These are phyloP conservation scores for Lampris incognitus DNA, from an alignment of 2,113 vertebrate genomes.

Conservation along the genomic window DNA sequence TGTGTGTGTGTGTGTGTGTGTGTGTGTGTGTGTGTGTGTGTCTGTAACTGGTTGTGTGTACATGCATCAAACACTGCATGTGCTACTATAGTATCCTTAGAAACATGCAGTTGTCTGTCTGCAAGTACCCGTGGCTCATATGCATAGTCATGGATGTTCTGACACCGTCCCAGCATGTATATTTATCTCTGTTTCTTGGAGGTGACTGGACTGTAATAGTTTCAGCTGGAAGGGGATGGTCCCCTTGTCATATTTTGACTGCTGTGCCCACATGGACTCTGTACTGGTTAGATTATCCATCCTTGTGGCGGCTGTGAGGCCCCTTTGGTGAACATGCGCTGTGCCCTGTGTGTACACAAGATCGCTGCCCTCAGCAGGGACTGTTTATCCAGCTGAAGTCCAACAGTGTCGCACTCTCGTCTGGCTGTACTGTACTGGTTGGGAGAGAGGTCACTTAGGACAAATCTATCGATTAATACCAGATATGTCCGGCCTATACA, in stretches of 20 bases:
- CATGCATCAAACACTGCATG: too few relatives aligned
- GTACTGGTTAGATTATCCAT: slow-evolving; percentile 62
- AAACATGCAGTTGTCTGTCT: too few relatives aligned
- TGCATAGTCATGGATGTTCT: too few relatives aligned
- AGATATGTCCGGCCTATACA: slow-evolving; percentile 15
- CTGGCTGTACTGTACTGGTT: slow-evolving; percentile 53
- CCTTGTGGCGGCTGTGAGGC: slow-evolving; percentile 41
- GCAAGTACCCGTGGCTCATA: too few relatives aligned
- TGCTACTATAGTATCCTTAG: too few relatives aligned
- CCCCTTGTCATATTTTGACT: slow-evolving; percentile 50
- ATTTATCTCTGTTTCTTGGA: background rate
- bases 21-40: background rate
- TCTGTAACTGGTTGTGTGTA: background rate
- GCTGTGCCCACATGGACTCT: slow-evolving; percentile 71
- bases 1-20: background rate
- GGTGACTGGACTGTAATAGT: slow-evolving; percentile 10
- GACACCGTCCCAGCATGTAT: background rate
- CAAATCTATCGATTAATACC: slow-evolving; percentile 45
- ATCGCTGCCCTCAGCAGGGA: slow-evolving; percentile 76
- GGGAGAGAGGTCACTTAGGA: slow-evolving; percentile 64
- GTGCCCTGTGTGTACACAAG: slow-evolving; percentile 78
- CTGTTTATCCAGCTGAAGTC: slow-evolving; percentile 85
- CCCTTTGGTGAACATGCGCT: slow-evolving; percentile 65
- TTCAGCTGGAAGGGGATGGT: slow-evolving; percentile 48
- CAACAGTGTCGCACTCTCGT: slow-evolving; percentile 68